Base-by-base conservation (phyloP, 2,888 invertebrate genomes). In the Lycophotia porphyrea region DNA sequence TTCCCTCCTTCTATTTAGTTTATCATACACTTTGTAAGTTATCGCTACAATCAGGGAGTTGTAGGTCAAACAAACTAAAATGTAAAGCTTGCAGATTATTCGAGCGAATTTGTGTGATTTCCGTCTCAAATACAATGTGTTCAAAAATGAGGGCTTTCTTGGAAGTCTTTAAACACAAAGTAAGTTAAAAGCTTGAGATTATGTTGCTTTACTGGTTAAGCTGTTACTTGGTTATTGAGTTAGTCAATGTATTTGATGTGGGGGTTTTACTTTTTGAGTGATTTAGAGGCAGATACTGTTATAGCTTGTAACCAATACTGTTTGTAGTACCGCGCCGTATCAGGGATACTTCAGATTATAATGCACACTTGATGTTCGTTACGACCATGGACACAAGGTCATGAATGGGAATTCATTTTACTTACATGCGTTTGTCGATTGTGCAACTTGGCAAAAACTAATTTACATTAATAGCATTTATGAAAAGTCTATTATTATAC, bases 11-110 rank as follows among this genome's bases (percentile, higher is more conserved):
- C n/a, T 39, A 73, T 76, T 61, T 71, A 81, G 55, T 73, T 58
- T 31, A 71, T 76, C 60, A 36, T 68, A 60, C 18, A 83, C 71
- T 85, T 71, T 85, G 82, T 85, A 85, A 61, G 52, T 60, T 63
- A 69, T 78, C 69, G 68, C 13, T 49, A 71, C 69, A 83, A 83
- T 83, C 85, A 69, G 77, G 71, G 71, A 65, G 65, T 77, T 74
- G 71, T 74, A 69, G 85, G 78, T 85, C 85, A 85, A 34, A 74
- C 85, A 85, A 34, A 74, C 71, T 85, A 85, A 85, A 83, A 64
- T 83, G 82, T 83, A 83, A 83, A 69, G 69, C 70, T 80, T 24
- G 64, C 55, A 68, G 82, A 85, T 84, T 81, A 83, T 69, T 68
- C 49, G 71, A 73, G 68, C 73, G 65, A 73, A 65, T 76, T 74